Evolutionary conservation across 2,797 vertebrate species (phyloP).

Genomic region (Pseudochaenichthys georgianus): DNA sequence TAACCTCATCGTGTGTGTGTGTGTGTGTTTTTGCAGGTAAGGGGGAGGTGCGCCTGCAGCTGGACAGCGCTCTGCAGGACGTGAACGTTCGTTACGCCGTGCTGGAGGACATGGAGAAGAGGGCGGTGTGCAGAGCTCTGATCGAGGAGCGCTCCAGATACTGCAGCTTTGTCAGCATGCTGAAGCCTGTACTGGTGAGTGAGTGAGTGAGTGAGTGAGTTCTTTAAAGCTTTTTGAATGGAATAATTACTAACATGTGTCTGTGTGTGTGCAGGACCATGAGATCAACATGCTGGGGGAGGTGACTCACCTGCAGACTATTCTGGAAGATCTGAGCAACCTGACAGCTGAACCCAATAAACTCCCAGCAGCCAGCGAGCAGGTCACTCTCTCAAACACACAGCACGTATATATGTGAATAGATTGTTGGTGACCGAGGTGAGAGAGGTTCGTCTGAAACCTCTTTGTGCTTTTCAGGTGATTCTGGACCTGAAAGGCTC

Average conservation of each 20-base stretch:
- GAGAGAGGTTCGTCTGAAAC: background rate
- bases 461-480: constrained; percentile 74
- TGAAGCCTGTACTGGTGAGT: constrained; percentile 89
- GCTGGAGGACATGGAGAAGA: constrained; percentile 88
- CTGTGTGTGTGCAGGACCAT: constrained; percentile 79
- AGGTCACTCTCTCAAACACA: constrained; percentile 65
- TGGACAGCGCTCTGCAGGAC: constrained; percentile 88
- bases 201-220: background rate
- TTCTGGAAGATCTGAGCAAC: constrained; percentile 85
- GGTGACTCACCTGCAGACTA: constrained; percentile 89
- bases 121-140: constrained; percentile 85
- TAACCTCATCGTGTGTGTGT: constrained; percentile 18
- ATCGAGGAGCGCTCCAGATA: constrained; percentile 87
- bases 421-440: background rate
- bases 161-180: constrained; percentile 87
- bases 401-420: too few species aligned
- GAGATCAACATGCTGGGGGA: constrained; percentile 90
- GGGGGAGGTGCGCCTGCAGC: constrained; percentile 84
- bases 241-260: background rate
- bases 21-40: constrained; percentile 78
- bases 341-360: constrained; percentile 86
- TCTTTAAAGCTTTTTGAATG: background rate
- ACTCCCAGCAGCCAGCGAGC: constrained; percentile 87
- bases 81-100: constrained; percentile 87
- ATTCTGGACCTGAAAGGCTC: constrained; percentile 88